These are phyloP conservation scores for Drosophila sucinea DNA, from an alignment of 1,140 invertebrate genomes.

Conservation along the genomic window DNA sequence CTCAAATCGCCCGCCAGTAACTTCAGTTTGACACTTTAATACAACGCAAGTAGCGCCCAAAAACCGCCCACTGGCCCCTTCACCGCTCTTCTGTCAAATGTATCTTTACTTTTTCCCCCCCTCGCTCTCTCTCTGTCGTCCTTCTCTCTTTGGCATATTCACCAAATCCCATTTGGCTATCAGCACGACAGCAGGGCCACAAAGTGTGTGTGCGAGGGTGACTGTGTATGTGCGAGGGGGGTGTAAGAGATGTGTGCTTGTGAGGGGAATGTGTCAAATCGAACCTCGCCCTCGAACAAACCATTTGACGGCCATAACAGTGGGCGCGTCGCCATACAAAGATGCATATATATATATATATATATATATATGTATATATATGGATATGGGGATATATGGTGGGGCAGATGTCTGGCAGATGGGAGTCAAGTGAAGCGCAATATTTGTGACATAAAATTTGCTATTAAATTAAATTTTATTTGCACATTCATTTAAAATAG, in stretches of 20 bases:
- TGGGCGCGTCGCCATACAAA: constrained; percentile 29
- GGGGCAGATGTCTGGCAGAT: constrained; percentile 12
- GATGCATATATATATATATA: neutral
- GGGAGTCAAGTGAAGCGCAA: constrained; percentile 54
- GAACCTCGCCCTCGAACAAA: constrained; percentile 25
- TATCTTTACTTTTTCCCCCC: neutral
- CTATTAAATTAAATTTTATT: constrained; percentile 79
- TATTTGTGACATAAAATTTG: constrained; percentile 47
- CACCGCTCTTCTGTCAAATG: neutral
- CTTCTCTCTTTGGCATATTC: constrained; percentile 44
- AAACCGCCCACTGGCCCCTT: neutral
- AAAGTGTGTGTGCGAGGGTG: neutral
- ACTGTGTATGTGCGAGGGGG: neutral
- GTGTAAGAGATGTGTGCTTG: neutral
- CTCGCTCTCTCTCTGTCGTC: neutral
- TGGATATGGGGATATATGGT: neutral
- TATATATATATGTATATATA: neutral
- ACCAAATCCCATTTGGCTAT: constrained; percentile 77
- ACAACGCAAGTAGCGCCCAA: constrained; percentile 25
- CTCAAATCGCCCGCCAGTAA: constrained; percentile 42
- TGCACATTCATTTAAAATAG: constrained; percentile 75
- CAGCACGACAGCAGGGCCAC: constrained; percentile 47
- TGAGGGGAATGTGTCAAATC: constrained; percentile 43
- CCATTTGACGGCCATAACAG: constrained; percentile 69
- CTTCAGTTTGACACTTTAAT: constrained; percentile 71